Conservation (phyloP, 2,888 invertebrate genomes). For the Nomada goodeniana region DNA sequence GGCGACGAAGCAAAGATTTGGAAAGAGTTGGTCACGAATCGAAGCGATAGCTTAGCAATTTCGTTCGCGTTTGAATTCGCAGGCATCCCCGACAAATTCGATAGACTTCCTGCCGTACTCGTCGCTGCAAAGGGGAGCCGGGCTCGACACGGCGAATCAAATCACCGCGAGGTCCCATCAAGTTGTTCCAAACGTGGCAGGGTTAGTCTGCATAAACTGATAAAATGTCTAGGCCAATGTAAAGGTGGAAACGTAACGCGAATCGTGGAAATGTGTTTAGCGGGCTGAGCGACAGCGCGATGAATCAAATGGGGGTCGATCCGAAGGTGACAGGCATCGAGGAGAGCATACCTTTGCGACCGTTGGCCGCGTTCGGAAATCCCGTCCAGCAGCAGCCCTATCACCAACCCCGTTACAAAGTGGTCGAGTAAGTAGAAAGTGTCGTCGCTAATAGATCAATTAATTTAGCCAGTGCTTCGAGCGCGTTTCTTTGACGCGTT, state of each 20-base stretch:
- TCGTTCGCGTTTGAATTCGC: slow-evolving; percentile 23
- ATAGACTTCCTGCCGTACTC: slow-evolving; percentile 87
- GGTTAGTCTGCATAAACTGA: slow-evolving; percentile 73
- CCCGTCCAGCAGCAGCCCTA: slow-evolving; percentile 74
- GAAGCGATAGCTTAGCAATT: neutral
- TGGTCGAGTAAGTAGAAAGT: slow-evolving; percentile 89
- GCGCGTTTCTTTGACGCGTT: neutral
- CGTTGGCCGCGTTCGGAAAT: slow-evolving; percentile 87
- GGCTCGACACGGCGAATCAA: slow-evolving; percentile 86
- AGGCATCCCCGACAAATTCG: slow-evolving; percentile 85
- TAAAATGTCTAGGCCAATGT: neutral
- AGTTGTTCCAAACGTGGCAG: slow-evolving; percentile 83
- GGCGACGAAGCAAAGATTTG: too few species aligned
- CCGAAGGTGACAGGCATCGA: slow-evolving; percentile 84
- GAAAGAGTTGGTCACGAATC: neutral
- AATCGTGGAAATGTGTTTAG: slow-evolving; percentile 60
- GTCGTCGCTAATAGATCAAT: neutral
- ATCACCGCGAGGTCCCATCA: slow-evolving; percentile 85
- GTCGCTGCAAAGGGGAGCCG: slow-evolving; percentile 85
- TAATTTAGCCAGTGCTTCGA: neutral
- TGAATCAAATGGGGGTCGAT: slow-evolving; percentile 80
- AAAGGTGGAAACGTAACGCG: neutral
- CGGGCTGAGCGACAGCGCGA: slow-evolving; percentile 80
- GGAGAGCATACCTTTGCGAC: slow-evolving; percentile 92
- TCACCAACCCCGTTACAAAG: slow-evolving; percentile 88